Evolutionary conservation across 1,140 invertebrate species (phyloP).

Genomic region (Scaptodrosophila lebanonensis): DNA sequence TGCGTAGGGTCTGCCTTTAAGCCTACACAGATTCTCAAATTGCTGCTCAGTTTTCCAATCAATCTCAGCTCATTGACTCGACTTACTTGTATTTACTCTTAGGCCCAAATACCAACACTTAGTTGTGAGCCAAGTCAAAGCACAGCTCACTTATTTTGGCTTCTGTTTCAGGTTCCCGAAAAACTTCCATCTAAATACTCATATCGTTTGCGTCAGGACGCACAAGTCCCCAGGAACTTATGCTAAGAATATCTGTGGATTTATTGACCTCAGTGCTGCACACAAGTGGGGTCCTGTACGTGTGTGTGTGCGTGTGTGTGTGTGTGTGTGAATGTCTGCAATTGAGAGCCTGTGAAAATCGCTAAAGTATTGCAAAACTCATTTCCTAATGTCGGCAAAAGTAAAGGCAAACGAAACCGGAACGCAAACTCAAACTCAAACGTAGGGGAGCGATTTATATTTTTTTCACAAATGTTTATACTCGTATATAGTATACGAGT

Average conservation of each 20-base stretch:
- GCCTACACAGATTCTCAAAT: too few species aligned
- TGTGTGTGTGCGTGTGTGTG: background rate
- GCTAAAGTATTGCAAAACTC: slow-evolving; percentile 48
- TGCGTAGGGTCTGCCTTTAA: too few species aligned
- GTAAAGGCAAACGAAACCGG: slow-evolving; percentile 9
- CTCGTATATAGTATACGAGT: slow-evolving; percentile 1
- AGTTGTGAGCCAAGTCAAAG: too few species aligned
- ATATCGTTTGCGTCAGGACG: slow-evolving; percentile 50
- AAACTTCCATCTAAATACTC: slow-evolving; percentile 60
- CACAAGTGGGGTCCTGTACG: slow-evolving; percentile 14
- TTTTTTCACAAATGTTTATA: background rate
- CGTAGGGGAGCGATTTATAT: too few species aligned
- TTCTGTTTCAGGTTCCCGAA: slow-evolving; percentile 26
- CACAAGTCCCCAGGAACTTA: slow-evolving; percentile 29
- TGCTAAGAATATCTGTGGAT: slow-evolving; percentile 59
- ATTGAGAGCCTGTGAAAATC: slow-evolving; percentile 33
- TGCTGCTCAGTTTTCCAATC: too few species aligned
- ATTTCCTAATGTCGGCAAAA: slow-evolving; percentile 48
- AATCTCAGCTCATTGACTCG: too few species aligned
- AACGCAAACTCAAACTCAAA: slow-evolving; percentile 8
- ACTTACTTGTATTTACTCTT: too few species aligned
- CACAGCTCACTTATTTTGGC: slow-evolving; percentile 16
- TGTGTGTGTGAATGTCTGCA: slow-evolving; percentile 6
- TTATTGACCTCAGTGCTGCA: slow-evolving; percentile 30
- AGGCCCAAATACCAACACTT: too few species aligned